These are phyloP conservation scores for Terrapene triunguis DNA, from an alignment of 2,113 vertebrate genomes.

Conservation along the genomic window DNA sequence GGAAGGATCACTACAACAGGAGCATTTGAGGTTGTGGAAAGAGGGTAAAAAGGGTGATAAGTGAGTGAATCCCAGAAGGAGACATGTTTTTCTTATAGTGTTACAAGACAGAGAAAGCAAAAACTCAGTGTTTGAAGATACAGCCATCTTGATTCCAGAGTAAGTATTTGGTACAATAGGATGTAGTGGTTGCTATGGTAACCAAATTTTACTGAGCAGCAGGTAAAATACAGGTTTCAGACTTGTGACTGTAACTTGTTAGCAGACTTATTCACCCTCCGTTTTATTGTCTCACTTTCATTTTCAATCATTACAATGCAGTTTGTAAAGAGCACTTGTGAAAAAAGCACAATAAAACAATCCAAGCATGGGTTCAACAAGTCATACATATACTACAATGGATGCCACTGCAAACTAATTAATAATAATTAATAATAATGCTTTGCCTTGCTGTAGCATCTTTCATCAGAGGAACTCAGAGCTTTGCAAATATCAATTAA, in stretches of 20 bases:
- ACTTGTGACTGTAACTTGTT: not conserved
- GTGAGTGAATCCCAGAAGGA: not conserved
- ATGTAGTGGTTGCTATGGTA: slow-evolving; percentile 50
- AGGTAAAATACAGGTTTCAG: slow-evolving; percentile 27
- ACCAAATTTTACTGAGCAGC: slow-evolving; percentile 27
- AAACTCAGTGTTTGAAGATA: slow-evolving; percentile 11
- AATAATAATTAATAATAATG: not conserved
- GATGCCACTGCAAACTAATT: slow-evolving; percentile 63
- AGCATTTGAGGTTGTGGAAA: rapidly evolving
- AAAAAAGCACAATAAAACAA: slow-evolving; percentile 19
- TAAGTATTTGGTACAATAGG: not conserved
- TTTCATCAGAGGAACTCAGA: slow-evolving; percentile 54
- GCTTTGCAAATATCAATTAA: slow-evolving; percentile 66
- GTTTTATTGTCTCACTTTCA: slow-evolving; percentile 43
- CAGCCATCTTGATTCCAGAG: not conserved
- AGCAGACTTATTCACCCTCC: slow-evolving; percentile 27
- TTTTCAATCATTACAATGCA: not conserved
- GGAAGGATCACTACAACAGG: not conserved
- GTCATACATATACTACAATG: not conserved
- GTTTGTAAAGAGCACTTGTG: slow-evolving; percentile 46
- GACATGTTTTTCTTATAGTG: not conserved
- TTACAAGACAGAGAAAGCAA: rapidly evolving
- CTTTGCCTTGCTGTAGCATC: not conserved
- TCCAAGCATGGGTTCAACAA: slow-evolving; percentile 39
- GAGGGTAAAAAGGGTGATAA: not conserved